phyloP scores from a whole-genome alignment of 2,113 vertebrate genomes.

The Neolamprologus cancellatus region DNA sequence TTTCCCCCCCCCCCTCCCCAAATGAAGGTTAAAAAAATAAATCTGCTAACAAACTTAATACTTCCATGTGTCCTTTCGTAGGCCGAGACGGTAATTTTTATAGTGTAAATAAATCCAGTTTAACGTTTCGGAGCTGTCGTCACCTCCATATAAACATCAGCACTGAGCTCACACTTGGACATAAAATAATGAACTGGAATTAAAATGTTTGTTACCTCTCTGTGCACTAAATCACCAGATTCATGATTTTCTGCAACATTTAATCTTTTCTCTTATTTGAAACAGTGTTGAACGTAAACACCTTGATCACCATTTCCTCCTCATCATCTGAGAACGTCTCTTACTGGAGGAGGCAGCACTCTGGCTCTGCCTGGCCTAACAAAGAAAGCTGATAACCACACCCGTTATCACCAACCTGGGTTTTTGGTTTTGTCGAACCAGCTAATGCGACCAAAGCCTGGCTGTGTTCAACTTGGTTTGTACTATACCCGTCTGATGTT shows the following conservation, averaged over 20 bases:
- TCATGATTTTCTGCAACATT: not conserved
- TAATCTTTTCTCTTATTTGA: not conserved
- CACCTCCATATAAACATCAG: not conserved
- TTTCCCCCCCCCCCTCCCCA: accelerated
- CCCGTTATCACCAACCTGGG: not conserved
- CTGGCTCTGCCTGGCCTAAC: accelerated
- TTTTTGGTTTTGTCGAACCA: not conserved
- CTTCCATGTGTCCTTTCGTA: not conserved
- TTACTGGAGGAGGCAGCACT: not conserved
- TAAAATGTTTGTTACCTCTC: not conserved
- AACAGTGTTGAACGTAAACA: not conserved
- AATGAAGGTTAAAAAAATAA: not conserved
- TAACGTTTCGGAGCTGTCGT: accelerated
- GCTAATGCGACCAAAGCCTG: not conserved
- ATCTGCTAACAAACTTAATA: not conserved
- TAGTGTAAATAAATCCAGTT: not conserved
- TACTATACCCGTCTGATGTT: not conserved
- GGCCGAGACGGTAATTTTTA: not conserved
- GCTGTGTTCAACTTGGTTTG: not conserved
- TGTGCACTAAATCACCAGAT: not conserved
- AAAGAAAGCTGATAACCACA: not conserved
- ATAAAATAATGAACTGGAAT: not conserved
- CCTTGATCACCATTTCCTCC: not conserved
- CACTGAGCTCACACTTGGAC: not conserved
- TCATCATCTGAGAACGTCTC: not conserved